Conservation (phyloP, 2,888 invertebrate genomes). For the Crepidodera aurea region DNA sequence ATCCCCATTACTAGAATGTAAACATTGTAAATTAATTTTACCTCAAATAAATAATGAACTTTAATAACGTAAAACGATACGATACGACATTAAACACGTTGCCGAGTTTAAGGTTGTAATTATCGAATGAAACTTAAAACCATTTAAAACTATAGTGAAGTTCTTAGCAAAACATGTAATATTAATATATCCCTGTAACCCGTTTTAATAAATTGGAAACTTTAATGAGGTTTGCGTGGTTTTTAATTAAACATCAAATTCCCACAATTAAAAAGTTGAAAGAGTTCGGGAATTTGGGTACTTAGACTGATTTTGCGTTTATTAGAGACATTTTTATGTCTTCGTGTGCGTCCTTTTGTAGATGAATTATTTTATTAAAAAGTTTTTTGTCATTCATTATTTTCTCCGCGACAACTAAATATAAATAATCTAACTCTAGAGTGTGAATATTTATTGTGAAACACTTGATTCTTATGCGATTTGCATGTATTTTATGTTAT, state of each 20-base stretch:
- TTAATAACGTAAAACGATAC: constrained; percentile 3
- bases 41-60: background rate
- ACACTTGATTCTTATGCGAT: too few relatives aligned
- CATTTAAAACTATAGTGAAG: constrained; percentile 13
- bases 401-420: too few relatives aligned
- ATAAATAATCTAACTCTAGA: too few relatives aligned
- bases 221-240: constrained; percentile 12
- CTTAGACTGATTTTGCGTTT: too few relatives aligned
- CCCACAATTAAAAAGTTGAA: constrained; percentile 7
- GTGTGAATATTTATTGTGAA: too few relatives aligned
- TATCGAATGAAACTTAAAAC: constrained; percentile 22
- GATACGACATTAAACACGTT: constrained; percentile 8
- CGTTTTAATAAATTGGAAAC: constrained; percentile 1
- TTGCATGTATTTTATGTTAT: too few relatives aligned
- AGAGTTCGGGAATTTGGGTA: background rate
- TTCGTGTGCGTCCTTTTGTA: too few relatives aligned
- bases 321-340: too few relatives aligned
- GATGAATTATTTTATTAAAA: too few relatives aligned
- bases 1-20: too few relatives aligned
- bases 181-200: constrained; percentile 12
- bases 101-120: constrained; percentile 10
- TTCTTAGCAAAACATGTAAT: constrained; percentile 14
- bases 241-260: constrained; percentile 2
- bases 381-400: too few relatives aligned
- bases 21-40: too few relatives aligned